Evolutionary conservation across 2,113 vertebrate genomes (phyloP).

Genomic region (Chaetops frenatus): DNA sequence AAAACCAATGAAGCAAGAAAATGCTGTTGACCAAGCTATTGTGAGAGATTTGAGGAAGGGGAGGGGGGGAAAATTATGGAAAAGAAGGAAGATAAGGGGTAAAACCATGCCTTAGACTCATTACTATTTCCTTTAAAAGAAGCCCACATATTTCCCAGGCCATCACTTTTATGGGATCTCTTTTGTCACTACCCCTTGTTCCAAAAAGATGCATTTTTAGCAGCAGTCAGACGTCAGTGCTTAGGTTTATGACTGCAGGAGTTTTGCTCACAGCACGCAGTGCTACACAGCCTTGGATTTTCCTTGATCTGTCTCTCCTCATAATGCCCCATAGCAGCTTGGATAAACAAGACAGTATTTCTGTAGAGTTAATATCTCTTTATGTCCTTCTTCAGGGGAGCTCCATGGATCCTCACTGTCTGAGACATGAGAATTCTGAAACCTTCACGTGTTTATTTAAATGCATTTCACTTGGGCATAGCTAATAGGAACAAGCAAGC

Average conservation of each 20-base stretch:
- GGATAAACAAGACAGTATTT: neutral
- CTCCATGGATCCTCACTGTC: neutral
- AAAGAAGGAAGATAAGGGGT: neutral
- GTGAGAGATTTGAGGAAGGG: slow-evolving; percentile 8
- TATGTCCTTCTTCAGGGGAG: neutral
- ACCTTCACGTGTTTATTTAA: neutral
- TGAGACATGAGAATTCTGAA: neutral
- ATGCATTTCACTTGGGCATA: neutral
- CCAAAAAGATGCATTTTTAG: neutral
- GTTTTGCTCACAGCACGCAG: neutral
- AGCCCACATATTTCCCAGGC: neutral
- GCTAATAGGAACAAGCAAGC: neutral
- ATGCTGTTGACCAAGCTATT: slow-evolving; percentile 57
- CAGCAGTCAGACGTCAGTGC: neutral
- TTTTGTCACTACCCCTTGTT: neutral
- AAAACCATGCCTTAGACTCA: neutral
- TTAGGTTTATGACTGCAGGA: neutral
- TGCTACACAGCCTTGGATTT: neutral
- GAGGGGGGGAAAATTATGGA: neutral
- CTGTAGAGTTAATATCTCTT: neutral
- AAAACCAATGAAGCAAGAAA: slow-evolving; percentile 69
- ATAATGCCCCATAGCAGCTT: neutral
- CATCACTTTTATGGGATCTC: neutral
- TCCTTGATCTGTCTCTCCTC: neutral
- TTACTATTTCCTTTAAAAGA: neutral